These are phyloP conservation scores for Cliona cf. orientalis DNA, from an alignment of 37 sponge, comb jelly and placozoan species.

Conservation along the genomic window DNA sequence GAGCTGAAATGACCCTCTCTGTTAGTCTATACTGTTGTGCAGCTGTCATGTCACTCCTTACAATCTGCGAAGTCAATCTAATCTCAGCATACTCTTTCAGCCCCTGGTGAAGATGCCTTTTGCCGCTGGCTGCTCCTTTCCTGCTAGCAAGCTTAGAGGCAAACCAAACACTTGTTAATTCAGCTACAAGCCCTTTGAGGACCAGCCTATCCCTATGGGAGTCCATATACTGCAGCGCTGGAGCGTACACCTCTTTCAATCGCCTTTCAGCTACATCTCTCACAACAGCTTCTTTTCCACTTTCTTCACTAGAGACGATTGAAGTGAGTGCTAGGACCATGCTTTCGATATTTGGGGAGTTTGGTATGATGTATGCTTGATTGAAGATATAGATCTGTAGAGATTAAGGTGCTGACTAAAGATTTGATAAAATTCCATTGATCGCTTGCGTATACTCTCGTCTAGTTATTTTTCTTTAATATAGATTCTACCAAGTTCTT, in stretches of 20 bases:
- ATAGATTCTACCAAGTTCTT: conserved; percentile 5
- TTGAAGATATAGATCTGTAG: conserved; percentile 1
- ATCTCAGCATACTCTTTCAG: neutral
- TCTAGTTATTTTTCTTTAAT: neutral
- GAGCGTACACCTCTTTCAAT: neutral
- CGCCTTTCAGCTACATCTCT: neutral
- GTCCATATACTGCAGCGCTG: conserved; percentile 11
- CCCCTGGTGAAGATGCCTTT: neutral
- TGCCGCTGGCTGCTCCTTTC: neutral
- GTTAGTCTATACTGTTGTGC: conserved; percentile 5
- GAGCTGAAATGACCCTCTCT: neutral
- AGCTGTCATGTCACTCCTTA: conserved; percentile 11
- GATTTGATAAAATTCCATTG: conserved; percentile 9
- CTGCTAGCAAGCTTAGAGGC: neutral
- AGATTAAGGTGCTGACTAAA: conserved; percentile 8
- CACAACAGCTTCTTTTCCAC: neutral
- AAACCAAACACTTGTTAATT: conserved; percentile 2
- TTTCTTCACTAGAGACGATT: neutral
- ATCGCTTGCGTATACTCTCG: neutral
- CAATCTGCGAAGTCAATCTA: neutral
- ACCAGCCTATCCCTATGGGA: conserved; percentile 1
- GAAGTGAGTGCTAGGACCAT: neutral
- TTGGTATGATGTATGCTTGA: neutral
- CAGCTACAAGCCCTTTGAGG: neutral
- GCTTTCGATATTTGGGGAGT: neutral